Evolutionary conservation across 2,888 invertebrate genomes (phyloP).

Genomic region (Drosophila testacea): DNA sequence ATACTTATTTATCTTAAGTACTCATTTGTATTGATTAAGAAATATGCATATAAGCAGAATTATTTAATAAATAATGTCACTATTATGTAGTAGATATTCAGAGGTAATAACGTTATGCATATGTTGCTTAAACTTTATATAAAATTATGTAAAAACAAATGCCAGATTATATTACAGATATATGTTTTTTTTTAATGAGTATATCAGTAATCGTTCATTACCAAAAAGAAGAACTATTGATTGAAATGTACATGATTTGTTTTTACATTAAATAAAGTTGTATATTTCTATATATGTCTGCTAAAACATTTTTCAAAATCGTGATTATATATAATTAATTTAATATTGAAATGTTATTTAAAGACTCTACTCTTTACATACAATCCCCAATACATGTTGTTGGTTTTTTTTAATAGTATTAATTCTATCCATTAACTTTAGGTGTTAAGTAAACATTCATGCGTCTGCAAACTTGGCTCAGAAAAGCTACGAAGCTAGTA

Average conservation of each 20-base stretch:
- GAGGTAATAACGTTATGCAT: constrained; percentile 47
- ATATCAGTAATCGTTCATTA: not conserved
- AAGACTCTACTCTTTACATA: constrained; percentile 16
- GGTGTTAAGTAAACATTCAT: constrained; percentile 20
- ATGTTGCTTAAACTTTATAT: constrained; percentile 6
- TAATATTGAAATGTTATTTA: constrained; percentile 6
- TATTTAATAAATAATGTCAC: constrained; percentile 2
- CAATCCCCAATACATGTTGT: constrained; percentile 3
- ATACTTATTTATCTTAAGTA: not conserved
- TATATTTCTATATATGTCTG: constrained; percentile 3
- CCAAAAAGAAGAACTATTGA: constrained; percentile 4
- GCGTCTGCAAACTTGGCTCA: constrained; percentile 50
- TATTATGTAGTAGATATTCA: constrained; percentile 28
- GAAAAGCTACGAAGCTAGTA: constrained; percentile 43
- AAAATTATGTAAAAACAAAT: constrained; percentile 13
- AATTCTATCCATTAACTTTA: not conserved
- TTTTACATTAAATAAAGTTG: constrained; percentile 15
- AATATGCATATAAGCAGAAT: constrained; percentile 12
- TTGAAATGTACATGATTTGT: constrained; percentile 19
- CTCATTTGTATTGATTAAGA: constrained; percentile 12
- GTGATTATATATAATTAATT: constrained; percentile 5
- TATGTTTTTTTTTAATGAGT: not conserved
- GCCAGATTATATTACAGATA: constrained; percentile 9
- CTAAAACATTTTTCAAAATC: constrained; percentile 9
- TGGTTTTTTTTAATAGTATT: not conserved